These are phyloP conservation scores for Agonopterix arenella DNA, from an alignment of 2,888 invertebrate species.

Conservation along the genomic window DNA sequence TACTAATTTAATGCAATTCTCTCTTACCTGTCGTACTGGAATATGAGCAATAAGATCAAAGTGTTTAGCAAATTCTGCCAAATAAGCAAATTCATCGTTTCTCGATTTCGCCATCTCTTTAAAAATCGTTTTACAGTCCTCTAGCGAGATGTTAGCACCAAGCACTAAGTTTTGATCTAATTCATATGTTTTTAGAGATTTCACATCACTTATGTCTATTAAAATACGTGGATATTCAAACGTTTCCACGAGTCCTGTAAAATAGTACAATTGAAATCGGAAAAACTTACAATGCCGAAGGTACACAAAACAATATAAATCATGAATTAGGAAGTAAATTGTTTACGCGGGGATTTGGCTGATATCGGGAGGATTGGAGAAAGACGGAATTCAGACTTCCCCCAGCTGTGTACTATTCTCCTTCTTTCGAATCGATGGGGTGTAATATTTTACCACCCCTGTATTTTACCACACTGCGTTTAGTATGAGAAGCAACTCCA, in stretches of 20 bases:
- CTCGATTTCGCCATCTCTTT: conserved; percentile 37
- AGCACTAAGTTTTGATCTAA: conserved; percentile 62
- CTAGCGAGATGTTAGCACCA: conserved; percentile 77
- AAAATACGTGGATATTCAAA: conserved; percentile 43
- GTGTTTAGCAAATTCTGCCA: conserved; percentile 73
- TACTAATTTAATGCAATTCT: too few species aligned
- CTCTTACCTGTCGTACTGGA: conserved; percentile 77
- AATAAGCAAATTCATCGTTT: conserved; percentile 65
- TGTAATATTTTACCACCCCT: too few species aligned
- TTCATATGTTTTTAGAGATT: conserved; percentile 36
- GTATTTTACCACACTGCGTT: too few species aligned
- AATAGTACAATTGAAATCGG: background rate
- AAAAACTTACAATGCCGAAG: too few species aligned
- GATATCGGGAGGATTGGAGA: too few species aligned
- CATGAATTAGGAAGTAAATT: too few species aligned
- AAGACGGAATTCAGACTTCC: too few species aligned
- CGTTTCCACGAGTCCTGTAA: conserved; percentile 46
- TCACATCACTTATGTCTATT: conserved; percentile 54
- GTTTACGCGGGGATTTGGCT: too few species aligned
- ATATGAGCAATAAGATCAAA: conserved; percentile 78
- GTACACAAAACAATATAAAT: too few species aligned
- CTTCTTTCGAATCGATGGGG: too few species aligned
- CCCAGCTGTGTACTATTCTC: too few species aligned
- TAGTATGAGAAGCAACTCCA: too few species aligned
- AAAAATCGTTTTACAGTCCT: conserved; percentile 71